Conservation (phyloP, 2,888 invertebrate species). For the Dasypolia templi region DNA sequence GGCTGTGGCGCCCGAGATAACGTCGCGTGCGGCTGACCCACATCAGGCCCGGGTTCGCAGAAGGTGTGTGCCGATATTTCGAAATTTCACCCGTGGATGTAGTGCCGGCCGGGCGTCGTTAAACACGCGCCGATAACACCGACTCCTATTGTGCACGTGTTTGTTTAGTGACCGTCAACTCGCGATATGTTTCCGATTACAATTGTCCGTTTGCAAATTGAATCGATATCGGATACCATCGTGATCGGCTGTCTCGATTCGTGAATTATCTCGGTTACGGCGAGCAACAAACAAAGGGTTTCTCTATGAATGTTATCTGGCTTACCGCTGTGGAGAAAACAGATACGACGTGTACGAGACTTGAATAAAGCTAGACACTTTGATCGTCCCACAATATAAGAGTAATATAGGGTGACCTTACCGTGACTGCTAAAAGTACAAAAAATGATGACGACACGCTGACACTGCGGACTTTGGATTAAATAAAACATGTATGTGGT, state of each 20-base stretch:
- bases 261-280: conserved; percentile 67
- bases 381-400: conserved; percentile 58
- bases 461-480: conserved; percentile 65
- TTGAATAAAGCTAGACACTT: conserved; percentile 69
- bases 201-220: conserved; percentile 70
- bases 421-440: conserved; percentile 67
- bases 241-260: conserved; percentile 64
- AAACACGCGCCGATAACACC: conserved; percentile 72
- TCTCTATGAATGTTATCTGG: conserved; percentile 79
- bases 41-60: conserved; percentile 71
- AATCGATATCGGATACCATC: conserved; percentile 71
- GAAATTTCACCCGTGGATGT: conserved; percentile 75
- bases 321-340: conserved; percentile 69
- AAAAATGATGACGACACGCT: conserved; percentile 70
- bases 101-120: conserved; percentile 63
- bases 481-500: conserved; percentile 71
- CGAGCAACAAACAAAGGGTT: conserved; percentile 74
- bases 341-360: conserved; percentile 63
- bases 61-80: conserved; percentile 74
- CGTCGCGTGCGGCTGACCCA: conserved; percentile 77
- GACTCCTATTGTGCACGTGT: conserved; percentile 71
- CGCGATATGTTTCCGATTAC: conserved; percentile 73
- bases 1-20: conserved; percentile 69
- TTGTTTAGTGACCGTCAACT: conserved; percentile 67
- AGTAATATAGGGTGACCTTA: conserved; percentile 70